Evolutionary conservation across 1,140 invertebrate genomes (phyloP), one percentile per base, ranked within the genome.

Genomic region (Helicoverpa armigera): DNA sequence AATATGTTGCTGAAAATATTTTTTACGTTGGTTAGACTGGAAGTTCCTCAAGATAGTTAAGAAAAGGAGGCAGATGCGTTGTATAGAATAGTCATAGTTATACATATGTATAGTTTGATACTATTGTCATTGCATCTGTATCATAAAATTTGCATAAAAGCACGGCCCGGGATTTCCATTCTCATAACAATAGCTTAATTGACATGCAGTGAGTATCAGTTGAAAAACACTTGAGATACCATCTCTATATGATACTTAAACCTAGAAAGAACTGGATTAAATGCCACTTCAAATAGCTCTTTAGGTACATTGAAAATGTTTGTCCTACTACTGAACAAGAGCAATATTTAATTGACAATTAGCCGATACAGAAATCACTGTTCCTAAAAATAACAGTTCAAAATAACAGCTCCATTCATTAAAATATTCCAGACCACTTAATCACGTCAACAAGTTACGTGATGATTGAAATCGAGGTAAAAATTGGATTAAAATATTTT

Each of bases 401-500:
- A 70, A 72, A 72, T 31, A 72, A 5, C 35, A 51, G 16, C 67
- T 51, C 9, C 43, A 70, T 67, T 70, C 43, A 70, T 70, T 70
- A 72, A 72, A 53, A 70, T 14, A 72, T 72, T 31, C 50, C 50
- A 11, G 7, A 23, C 69, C 16, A 54, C 70, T 73, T 73, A 16
- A 73, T 73, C 53, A 58, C 29, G 48, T 73, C 48, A 58, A 58
- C 53, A 54, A 2, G 70, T 70, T 79, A 79, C 51, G 53, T 69
- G 53, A 79, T 23, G 16, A 56, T 70, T 54, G 65, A 79, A 79
- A 67, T 12, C 61, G 53, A 70, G 65, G 77, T 70, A 70, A 70
- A 58, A 58, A 48, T 23, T 60, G 77, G 65, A 78, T 70, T 79
- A 79, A 67, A 70, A 79, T 79, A 79, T 79, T 58, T 79, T 60